Base-by-base conservation (phyloP, 2,797 vertebrate species). In the Leucoraja ocellata region DNA sequence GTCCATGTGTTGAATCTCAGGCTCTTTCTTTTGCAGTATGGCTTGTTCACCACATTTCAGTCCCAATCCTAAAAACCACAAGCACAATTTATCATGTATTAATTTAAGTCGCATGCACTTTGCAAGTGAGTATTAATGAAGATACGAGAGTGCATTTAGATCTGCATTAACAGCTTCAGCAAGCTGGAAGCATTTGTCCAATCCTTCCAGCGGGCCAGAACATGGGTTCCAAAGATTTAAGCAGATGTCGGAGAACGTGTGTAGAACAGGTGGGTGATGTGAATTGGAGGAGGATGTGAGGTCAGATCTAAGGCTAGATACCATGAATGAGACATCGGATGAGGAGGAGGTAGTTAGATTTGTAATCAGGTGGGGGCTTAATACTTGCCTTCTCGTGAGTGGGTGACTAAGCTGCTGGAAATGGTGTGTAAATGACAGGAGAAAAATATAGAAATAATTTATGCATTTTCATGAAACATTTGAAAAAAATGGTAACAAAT, bases 11-110 rank as follows among this genome's bases (percentile, higher is more conserved):
- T 76, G 74, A 76, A 7, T 76, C 74, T 76, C 74, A 76, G 23
- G 25, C 23, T n/a, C 74, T 28, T 76, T 76, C 25, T 28, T 28
- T 76, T 76, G 5, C 76, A 93, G 93, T 83, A 80, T 25, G 94
- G 93, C 3, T 77, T 84, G 46, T 25, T 93, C 46, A 81, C 93
- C 18, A 58, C 32, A 32, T 58, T 93, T 4, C 93, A 93, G 54
- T 58, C 88, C 88, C 88, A 46, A 7, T 93, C 68, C 73, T 23
- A n/a, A 91, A 91, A 65, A 32, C 74, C 83, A 36, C 61, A 54
- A 8, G n/a, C 78, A 54, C 93, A 93, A 65, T 54, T 76, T 14
- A 93, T 93, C 36, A 94, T 90, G 93, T 16, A 93, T 94, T 28
- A 61, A 28, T 21, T 79, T 94, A 68, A 86, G 93, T 25, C 63